Evolutionary conservation across 2,888 invertebrate genomes (phyloP).

Genomic region (Cataglyphis albicans): DNA sequence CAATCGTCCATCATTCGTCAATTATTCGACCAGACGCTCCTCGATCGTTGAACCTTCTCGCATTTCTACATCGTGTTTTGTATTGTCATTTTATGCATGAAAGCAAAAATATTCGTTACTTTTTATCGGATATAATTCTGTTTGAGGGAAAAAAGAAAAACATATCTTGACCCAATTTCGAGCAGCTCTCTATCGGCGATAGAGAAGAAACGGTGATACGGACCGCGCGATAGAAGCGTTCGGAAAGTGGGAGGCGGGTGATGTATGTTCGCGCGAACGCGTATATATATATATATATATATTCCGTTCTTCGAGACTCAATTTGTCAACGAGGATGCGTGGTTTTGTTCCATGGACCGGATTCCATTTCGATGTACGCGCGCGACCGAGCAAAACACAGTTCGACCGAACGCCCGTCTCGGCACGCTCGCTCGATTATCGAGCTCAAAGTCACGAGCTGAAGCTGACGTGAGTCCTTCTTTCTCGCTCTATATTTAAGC

Average conservation of each 20-base stretch:
- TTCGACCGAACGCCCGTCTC: constrained; percentile 69
- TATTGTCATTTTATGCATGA: neutral
- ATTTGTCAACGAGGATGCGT: constrained; percentile 83
- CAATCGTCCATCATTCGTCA: constrained; percentile 61
- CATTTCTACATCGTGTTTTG: neutral
- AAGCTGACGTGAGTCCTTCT: constrained; percentile 12
- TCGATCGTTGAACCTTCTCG: constrained; percentile 18
- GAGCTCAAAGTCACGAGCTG: constrained; percentile 60
- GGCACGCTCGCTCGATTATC: constrained; percentile 77
- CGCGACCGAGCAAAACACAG: constrained; percentile 77
- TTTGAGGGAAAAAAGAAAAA: neutral
- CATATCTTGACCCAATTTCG: neutral
- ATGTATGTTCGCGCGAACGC: constrained; percentile 73
- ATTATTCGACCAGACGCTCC: neutral
- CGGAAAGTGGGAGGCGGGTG: constrained; percentile 25
- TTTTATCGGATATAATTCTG: neutral
- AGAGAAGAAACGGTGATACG: constrained; percentile 37
- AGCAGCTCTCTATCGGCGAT: neutral
- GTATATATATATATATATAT: constrained; percentile 57
- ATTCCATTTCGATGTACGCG: constrained; percentile 83
- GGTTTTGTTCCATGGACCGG: constrained; percentile 83
- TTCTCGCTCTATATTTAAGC: constrained; percentile 21
- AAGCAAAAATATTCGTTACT: neutral
- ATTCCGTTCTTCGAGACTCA: constrained; percentile 76
- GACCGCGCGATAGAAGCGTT: constrained; percentile 41